Evolutionary conservation across 1,140 invertebrate genomes (phyloP), one percentile per base, ranked within the genome.

Genomic region (Drosophila ironensis): DNA sequence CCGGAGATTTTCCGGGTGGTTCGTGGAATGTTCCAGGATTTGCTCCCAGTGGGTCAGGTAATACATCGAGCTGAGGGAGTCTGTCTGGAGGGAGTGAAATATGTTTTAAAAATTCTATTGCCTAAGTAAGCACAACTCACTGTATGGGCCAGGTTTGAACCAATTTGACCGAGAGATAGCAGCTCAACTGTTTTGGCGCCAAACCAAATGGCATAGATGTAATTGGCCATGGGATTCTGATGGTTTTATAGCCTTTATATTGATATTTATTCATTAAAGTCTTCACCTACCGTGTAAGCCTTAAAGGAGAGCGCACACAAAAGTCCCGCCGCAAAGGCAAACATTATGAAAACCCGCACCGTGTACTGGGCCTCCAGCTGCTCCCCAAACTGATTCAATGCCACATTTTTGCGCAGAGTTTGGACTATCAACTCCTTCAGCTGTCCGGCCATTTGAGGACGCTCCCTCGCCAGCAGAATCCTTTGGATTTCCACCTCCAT

Each of bases 301-400:
- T 88, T 89, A 7, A 89, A 89, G 22, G 72, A 72, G n/a, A 89
- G 22, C 0, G 78, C 64, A 47, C 87, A 89, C 1, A 89, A 7
- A 1, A 84, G 19, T 2, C 40, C 37, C 0, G 87, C 78, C 12
- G 74, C 78, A 35, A 80, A 74, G 6, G 75, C 69, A 17, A 89
- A 87, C 72, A 73, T 72, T 3, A 87, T 68, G 30, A 89, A 89
- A 3, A 88, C 54, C 1, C 75, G 57, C 11, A 74, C 68, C 0
- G 74, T 81, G 30, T 81, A 89, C 19, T 87, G 75, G 0, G 25
- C 27, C 48, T 88, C 78, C 35, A 89, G 27, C 11, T 72, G 40
- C 1, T 59, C 25, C 0, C 45, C 57, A 38, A 89, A 89, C 3
- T 67, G 38, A 48, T 74, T 77, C 2, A 89, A 14, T 0, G 25